phyloP scores from a whole-genome alignment of 2,888 invertebrate genomes.

The Aproaerema taeniolella region DNA sequence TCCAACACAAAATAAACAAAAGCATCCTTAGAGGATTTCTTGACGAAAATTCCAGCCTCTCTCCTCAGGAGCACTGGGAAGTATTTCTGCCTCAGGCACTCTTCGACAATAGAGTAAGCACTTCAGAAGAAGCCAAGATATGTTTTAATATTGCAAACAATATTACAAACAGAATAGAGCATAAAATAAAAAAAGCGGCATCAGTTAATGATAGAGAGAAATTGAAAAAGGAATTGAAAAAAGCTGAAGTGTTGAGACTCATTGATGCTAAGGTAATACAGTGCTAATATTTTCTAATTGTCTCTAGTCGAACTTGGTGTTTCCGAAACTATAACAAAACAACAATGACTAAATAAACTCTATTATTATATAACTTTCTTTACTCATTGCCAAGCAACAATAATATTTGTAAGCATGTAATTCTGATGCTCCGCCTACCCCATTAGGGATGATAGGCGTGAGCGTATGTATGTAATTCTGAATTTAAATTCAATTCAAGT shows the following conservation, averaged over 20 bases:
- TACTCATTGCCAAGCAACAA: too few relatives aligned
- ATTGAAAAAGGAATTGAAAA: slow-evolving; percentile 41
- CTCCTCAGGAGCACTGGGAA: slow-evolving; percentile 53
- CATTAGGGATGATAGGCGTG: too few relatives aligned
- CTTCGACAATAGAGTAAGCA: slow-evolving; percentile 58
- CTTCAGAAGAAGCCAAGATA: slow-evolving; percentile 48
- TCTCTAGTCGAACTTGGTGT: too few relatives aligned
- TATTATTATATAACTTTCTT: too few relatives aligned
- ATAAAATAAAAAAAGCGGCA: slow-evolving; percentile 45
- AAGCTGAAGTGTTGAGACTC: slow-evolving; percentile 43
- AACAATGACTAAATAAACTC: too few relatives aligned
- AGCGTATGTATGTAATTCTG: too few relatives aligned
- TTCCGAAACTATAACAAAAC: too few relatives aligned
- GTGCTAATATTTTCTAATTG: neutral
- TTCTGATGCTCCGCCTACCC: too few relatives aligned
- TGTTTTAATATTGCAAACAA: slow-evolving; percentile 49
- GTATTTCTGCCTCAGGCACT: slow-evolving; percentile 42
- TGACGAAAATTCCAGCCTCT: slow-evolving; percentile 38
- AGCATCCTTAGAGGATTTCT: slow-evolving; percentile 50
- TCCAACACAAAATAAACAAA: slow-evolving; percentile 47
- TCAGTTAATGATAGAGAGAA: slow-evolving; percentile 33
- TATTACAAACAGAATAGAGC: slow-evolving; percentile 46
- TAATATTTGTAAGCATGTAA: too few relatives aligned
- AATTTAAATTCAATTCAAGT: too few relatives aligned
- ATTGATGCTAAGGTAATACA: slow-evolving; percentile 44